Percentiles rank a stretch among this genome's conserved stretches.
phyloP scores from a whole-genome alignment of 2,888 invertebrate genomes.

The Dynastes grantii region DNA sequence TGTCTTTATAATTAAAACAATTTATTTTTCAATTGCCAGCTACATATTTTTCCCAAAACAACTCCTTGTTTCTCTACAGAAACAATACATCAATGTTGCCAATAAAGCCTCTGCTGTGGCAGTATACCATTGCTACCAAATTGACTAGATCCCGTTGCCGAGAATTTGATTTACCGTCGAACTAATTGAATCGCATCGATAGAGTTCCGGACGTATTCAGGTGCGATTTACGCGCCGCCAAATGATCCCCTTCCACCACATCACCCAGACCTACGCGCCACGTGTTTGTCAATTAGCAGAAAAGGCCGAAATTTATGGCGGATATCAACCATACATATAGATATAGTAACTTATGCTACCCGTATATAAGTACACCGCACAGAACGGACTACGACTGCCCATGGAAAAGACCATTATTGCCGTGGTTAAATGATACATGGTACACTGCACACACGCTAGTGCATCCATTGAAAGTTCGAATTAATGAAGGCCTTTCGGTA shows the following conservation, averaged over 20 bases:
- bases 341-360: background rate
- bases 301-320: slow-evolving; percentile 35
- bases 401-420: background rate
- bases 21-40: too few relatives aligned
- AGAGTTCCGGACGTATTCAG: background rate
- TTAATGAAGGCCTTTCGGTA: slow-evolving; percentile 30
- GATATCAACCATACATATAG: background rate
- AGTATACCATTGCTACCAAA: too few relatives aligned
- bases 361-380: background rate
- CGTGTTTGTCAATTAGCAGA: slow-evolving; percentile 38
- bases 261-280: background rate
- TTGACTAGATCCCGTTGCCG: background rate
- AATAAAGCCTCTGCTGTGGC: too few relatives aligned
- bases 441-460: slow-evolving; percentile 31
- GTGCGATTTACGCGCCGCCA: slow-evolving; percentile 6
- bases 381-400: background rate
- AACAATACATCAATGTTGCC: too few relatives aligned
- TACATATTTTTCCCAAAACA: too few relatives aligned
- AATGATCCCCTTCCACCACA: background rate
- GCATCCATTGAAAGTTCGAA: slow-evolving; percentile 37
- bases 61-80: too few relatives aligned
- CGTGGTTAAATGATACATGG: slow-evolving; percentile 30
- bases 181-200: slow-evolving; percentile 18
- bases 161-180: slow-evolving; percentile 31
- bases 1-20: too few relatives aligned